These are phyloP conservation scores for Carterocephalus palaemon DNA, from an alignment of 2,888 invertebrate species.

Conservation along the genomic window DNA sequence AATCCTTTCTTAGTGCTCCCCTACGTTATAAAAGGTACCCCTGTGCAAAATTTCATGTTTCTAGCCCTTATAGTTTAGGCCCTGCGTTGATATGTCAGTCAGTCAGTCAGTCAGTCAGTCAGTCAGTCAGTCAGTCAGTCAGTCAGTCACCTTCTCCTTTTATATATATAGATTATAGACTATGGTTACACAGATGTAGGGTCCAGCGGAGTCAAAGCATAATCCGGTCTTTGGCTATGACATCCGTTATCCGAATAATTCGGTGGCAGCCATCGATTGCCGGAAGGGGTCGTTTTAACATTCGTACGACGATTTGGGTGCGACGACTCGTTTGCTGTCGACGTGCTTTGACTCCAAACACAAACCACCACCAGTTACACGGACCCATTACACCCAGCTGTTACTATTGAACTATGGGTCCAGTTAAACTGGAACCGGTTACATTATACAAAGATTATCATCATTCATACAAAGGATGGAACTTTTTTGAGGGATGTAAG, in stretches of 20 bases:
- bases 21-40: too few relatives aligned
- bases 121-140: background rate
- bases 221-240: constrained; percentile 1
- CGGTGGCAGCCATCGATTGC: constrained; percentile 20
- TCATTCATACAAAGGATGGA: constrained; percentile 22
- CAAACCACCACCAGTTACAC: constrained; percentile 1
- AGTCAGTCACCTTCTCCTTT: too few relatives aligned
- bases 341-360: constrained; percentile 26
- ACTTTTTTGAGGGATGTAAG: constrained; percentile 22
- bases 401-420: background rate
- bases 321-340: constrained; percentile 24
- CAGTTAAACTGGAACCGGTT: constrained; percentile 6
- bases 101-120: background rate
- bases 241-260: constrained; percentile 17
- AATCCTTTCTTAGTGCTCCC: too few relatives aligned
- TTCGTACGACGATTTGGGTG: constrained; percentile 30
- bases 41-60: too few relatives aligned
- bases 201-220: background rate
- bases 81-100: too few relatives aligned
- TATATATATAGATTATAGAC: too few relatives aligned
- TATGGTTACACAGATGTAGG: too few relatives aligned
- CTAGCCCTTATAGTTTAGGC: too few relatives aligned
- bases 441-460: constrained; percentile 12
- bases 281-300: constrained; percentile 29
- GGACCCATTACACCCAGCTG: background rate